phyloP scores from a whole-genome alignment of 2,797 vertebrate genomes.

The Spinus olivaceus region DNA sequence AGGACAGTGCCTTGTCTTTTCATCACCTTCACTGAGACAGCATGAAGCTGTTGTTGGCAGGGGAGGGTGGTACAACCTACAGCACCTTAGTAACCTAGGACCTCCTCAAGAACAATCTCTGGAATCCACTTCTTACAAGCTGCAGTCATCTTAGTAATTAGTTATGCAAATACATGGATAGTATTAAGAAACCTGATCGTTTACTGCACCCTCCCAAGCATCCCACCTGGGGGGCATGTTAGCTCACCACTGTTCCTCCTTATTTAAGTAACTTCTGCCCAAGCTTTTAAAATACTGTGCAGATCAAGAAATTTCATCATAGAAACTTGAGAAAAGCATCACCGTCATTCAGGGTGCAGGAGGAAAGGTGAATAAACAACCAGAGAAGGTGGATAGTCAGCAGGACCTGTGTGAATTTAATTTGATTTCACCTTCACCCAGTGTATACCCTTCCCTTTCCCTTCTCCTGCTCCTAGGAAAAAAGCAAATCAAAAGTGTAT shows the following conservation, averaged over 20 bases:
- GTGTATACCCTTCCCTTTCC: neutral
- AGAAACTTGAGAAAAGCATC: neutral
- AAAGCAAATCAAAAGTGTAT: neutral
- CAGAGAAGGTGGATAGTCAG: neutral
- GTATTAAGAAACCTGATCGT: neutral
- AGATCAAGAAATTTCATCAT: neutral
- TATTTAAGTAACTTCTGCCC: neutral
- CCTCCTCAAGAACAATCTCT: neutral
- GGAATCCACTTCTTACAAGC: neutral
- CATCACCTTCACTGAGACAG: neutral
- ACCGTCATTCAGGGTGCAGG: neutral
- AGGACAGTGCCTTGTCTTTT: neutral
- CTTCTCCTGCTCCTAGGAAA: neutral
- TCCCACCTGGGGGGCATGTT: neutral
- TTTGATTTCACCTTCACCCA: neutral
- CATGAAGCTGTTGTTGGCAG: neutral
- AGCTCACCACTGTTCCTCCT: neutral
- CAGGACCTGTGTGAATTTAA: neutral
- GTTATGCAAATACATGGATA: neutral
- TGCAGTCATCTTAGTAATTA: neutral
- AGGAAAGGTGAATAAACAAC: neutral
- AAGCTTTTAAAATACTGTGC: neutral
- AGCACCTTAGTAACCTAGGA: neutral
- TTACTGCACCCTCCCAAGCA: neutral
- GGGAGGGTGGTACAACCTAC: neutral